Conservation (phyloP, 2,113 vertebrate genomes). For the Xenus cinereus region DNA sequence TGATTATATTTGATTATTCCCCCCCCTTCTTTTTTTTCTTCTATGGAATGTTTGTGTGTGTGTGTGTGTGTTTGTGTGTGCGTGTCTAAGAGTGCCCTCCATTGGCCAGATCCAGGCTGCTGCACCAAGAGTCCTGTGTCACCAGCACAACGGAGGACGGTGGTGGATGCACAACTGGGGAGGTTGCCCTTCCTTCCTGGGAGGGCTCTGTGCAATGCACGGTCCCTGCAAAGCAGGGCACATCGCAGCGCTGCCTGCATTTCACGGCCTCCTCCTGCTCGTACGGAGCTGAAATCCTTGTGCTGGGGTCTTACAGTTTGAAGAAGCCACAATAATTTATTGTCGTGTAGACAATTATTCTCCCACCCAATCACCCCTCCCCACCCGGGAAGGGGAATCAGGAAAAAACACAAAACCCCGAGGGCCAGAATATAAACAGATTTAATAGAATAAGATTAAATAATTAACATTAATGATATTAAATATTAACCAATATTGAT, state of each 20-base stretch:
- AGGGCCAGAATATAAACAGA: neutral
- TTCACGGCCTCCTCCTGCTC: neutral
- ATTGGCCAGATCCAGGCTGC: constrained; percentile 29
- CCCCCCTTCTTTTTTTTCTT: accelerated
- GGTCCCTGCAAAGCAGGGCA: neutral
- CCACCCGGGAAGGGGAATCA: neutral
- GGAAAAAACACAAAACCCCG: neutral
- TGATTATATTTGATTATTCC: no score
- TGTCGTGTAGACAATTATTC: neutral
- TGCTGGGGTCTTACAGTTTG: neutral
- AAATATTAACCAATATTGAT: neutral
- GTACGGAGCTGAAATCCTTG: neutral
- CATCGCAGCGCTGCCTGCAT: neutral
- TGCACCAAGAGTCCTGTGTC: neutral
- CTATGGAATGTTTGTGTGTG: neutral
- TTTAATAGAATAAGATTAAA: neutral
- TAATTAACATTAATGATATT: neutral
- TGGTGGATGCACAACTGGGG: neutral
- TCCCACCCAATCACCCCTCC: neutral
- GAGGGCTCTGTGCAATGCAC: accelerated
- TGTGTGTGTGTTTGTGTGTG: neutral
- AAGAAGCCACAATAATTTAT: neutral
- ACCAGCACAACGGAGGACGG: neutral
- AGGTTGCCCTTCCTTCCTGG: neutral
- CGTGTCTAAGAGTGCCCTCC: constrained; percentile 58